Base-by-base conservation (phyloP, 2,888 invertebrate genomes). In the Dryomyza anilis region DNA sequence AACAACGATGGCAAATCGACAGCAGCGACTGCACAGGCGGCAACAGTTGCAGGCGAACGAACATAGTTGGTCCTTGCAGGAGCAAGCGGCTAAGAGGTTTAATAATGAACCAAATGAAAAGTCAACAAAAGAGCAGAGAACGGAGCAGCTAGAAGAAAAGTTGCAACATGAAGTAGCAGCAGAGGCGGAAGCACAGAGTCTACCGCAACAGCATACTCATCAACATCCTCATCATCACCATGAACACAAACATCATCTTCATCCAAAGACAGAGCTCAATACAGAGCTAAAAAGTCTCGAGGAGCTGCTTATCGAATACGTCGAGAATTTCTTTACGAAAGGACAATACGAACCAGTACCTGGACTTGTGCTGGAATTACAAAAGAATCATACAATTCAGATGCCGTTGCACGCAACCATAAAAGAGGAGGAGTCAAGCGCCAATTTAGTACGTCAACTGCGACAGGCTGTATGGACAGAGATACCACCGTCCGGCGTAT, bases 341-440 rank as follows among this genome's bases (percentile, higher is more conserved):
- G 80, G 78, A 14, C 75, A 75, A 52, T 79, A 75, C 36, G 73
- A 78, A 25, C 78, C 80, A 2, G 64, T 73, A 69, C 75, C 77
- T 2, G 81, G 76, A 0, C 66, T 81, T 36, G 69, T 79, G 5
- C 59, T 78, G 19, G 76, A 78, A 30, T 63, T 81, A 2, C 77
- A 75, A 43, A 71, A 73, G 23, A 75, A 75, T 57, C 71, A 71
- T 5, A 70, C 68, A 27, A n/a, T n/a, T n/a, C n/a, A n/a, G n/a
- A 5, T 7, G n/a, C 4, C 46, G 30, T 7, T 27, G 21, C 16
- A 3, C 19, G 6, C 5, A 25, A 16, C 14, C 12, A 10, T 12
- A 16, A 29, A 52, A 19, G 19, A 23, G 66, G 39, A 86, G 87
- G 70, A 83, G 86, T 71, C 89, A n/a, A 87, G 74, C 84, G 87